phyloP scores from a whole-genome alignment of 2,888 invertebrate genomes.

The Meghimatium bilineatum region DNA sequence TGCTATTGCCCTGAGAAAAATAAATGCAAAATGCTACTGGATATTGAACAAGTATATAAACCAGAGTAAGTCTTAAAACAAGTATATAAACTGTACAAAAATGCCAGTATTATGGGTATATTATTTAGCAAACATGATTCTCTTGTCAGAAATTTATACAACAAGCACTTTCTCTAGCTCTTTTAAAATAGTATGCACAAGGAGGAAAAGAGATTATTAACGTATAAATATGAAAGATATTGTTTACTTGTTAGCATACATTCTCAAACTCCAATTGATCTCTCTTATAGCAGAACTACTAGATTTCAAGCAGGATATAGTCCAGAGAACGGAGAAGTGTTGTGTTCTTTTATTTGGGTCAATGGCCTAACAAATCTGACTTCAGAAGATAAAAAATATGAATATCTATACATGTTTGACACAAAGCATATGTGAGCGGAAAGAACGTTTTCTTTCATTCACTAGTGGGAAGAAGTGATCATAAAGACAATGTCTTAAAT shows the following conservation, averaged over 20 bases:
- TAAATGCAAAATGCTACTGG: not conserved
- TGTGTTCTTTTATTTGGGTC: no score
- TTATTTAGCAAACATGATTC: not conserved
- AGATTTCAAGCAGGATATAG: no score
- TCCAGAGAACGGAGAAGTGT: no score
- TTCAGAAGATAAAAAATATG: not conserved
- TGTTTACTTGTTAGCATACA: no score
- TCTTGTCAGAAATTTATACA: not conserved
- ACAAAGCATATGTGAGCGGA: not conserved
- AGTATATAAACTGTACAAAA: not conserved
- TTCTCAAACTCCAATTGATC: no score
- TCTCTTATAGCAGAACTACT: no score
- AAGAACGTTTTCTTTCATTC: no score
- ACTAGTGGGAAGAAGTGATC: not conserved
- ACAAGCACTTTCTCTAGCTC: not conserved
- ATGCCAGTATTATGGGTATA: not conserved
- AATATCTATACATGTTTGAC: not conserved
- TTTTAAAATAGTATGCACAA: not conserved
- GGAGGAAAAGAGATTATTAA: not conserved
- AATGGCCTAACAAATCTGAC: no score
- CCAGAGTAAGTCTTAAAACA: not conserved
- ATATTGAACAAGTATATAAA: not conserved
- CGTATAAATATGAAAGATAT: not conserved
- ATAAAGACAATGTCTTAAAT: no score
- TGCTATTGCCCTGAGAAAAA: not conserved